Evolutionary conservation across 1,140 invertebrate species (phyloP).

Genomic region (Alviniconcha marisindica): DNA sequence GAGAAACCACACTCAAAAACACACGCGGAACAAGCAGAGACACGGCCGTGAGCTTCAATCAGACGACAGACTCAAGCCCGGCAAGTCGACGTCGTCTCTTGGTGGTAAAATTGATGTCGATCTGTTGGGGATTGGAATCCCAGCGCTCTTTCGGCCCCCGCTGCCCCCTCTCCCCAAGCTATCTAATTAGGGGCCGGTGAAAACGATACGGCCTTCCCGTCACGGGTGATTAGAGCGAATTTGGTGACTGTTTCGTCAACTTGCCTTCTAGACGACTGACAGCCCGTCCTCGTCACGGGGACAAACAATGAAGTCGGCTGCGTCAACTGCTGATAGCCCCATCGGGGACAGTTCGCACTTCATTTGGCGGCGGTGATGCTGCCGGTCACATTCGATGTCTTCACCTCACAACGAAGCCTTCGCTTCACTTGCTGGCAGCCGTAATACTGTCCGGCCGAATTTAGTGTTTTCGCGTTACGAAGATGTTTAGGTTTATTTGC

Average conservation of each 20-base stretch:
- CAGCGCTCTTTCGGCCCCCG: not conserved
- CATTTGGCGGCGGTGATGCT: too few relatives aligned
- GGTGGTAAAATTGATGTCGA: too few relatives aligned
- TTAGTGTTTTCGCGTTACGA: too few relatives aligned
- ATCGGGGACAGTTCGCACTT: constrained; percentile 1
- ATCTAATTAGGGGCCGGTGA: constrained; percentile 39
- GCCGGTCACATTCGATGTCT: too few relatives aligned
- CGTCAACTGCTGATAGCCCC: not conserved
- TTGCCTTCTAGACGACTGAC: not conserved
- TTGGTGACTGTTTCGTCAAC: constrained; percentile 13
- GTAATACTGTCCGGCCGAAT: too few relatives aligned
- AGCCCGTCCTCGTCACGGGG: not conserved
- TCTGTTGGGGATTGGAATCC: too few relatives aligned
- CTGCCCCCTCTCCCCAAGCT: not conserved
- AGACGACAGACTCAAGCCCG: not conserved
- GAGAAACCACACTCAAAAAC: too few relatives aligned
- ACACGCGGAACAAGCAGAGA: not conserved
- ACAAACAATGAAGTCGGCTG: constrained; percentile 21
- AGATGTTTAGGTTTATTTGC: too few relatives aligned
- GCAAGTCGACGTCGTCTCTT: not conserved
- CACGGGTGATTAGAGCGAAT: constrained; percentile 38
- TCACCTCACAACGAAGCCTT: too few relatives aligned
- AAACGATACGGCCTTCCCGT: constrained; percentile 12
- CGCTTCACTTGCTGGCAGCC: too few relatives aligned
- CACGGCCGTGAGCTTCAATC: not conserved